Conservation (phyloP, 1,140 invertebrate species). For the Acromyrmex echinatior region DNA sequence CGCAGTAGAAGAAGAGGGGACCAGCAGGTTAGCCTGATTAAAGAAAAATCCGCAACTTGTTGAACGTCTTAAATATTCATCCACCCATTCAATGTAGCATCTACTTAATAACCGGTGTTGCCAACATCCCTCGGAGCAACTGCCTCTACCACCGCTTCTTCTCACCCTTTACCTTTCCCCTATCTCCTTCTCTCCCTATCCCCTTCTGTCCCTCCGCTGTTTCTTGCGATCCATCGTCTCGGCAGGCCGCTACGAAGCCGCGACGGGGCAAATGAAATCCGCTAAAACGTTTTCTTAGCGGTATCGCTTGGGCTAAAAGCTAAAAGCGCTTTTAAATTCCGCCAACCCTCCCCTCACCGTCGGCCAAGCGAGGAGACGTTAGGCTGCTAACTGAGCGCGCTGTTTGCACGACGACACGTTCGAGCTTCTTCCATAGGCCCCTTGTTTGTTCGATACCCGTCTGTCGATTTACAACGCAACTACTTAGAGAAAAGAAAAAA, state of each 20-base stretch:
- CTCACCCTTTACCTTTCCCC: conserved; percentile 67
- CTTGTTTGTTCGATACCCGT: conserved; percentile 58
- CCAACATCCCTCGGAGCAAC: conserved; percentile 69
- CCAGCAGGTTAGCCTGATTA: conserved; percentile 80
- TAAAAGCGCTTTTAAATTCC: conserved; percentile 84
- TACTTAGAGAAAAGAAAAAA: conserved; percentile 17
- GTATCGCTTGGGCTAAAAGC: conserved; percentile 83
- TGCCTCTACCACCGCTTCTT: conserved; percentile 66
- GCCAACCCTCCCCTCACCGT: conserved; percentile 66
- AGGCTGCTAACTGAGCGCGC: conserved; percentile 53
- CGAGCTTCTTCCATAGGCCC: conserved; percentile 31
- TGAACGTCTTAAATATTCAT: conserved; percentile 87
- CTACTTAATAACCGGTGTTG: conserved; percentile 85
- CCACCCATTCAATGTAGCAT: conserved; percentile 82
- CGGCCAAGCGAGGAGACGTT: conserved; percentile 40
- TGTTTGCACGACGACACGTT: conserved; percentile 43
- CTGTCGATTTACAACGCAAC: conserved; percentile 7
- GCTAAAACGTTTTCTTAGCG: conserved; percentile 83
- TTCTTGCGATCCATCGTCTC: conserved; percentile 74
- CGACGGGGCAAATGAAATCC: conserved; percentile 82
- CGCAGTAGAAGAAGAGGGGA: conserved; percentile 26
- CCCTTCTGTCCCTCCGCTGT: conserved; percentile 9
- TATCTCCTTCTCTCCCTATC: neutral
- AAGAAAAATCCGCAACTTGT: conserved; percentile 87
- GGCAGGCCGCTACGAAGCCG: conserved; percentile 62